Percentiles rank a stretch among this genome's conserved stretches.
These are phyloP conservation scores for Tholera decimalis DNA, from an alignment of 2,888 invertebrate genomes.

Conservation along the genomic window DNA sequence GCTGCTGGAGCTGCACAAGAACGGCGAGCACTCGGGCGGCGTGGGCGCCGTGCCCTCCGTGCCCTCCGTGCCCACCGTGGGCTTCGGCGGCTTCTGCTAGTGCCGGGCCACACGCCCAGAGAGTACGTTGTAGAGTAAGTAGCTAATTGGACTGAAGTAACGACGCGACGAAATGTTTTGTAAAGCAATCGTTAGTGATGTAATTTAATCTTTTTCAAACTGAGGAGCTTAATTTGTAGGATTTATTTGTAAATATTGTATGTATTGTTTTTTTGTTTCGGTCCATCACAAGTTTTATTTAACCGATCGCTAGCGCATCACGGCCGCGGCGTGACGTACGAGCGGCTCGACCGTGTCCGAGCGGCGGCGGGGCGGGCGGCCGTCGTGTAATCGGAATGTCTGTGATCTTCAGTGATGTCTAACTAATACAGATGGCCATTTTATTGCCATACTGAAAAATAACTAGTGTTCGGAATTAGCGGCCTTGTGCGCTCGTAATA, in stretches of 20 bases:
- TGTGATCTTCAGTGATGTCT: conserved; percentile 73
- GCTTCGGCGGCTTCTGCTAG: conserved; percentile 90
- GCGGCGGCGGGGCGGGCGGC: conserved; percentile 56
- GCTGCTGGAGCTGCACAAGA: conserved; percentile 88
- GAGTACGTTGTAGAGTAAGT: conserved; percentile 70
- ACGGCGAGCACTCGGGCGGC: conserved; percentile 77
- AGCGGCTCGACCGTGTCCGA: conserved; percentile 40
- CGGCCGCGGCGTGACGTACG: conserved; percentile 52
- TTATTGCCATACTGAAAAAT: conserved; percentile 71
- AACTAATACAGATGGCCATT: conserved; percentile 71
- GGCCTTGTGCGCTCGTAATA: conserved; percentile 62
- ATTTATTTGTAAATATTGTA: conserved; percentile 90
- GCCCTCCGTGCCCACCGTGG: conserved; percentile 87
- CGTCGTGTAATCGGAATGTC: conserved; percentile 77
- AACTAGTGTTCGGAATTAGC: conserved; percentile 60
- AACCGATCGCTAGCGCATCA: conserved; percentile 69
- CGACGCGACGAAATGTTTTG: conserved; percentile 70
- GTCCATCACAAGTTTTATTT: conserved; percentile 76
- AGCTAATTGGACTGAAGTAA: conserved; percentile 74
- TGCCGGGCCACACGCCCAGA: conserved; percentile 31
- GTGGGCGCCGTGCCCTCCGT: conserved; percentile 81
- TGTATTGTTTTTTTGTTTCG: conserved; percentile 78
- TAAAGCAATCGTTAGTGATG: conserved; percentile 81
- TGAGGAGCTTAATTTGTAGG: conserved; percentile 88
- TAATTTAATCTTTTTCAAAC: conserved; percentile 82